Conservation (phyloP, 2,113 vertebrate species). For the Neotoma lepida region DNA sequence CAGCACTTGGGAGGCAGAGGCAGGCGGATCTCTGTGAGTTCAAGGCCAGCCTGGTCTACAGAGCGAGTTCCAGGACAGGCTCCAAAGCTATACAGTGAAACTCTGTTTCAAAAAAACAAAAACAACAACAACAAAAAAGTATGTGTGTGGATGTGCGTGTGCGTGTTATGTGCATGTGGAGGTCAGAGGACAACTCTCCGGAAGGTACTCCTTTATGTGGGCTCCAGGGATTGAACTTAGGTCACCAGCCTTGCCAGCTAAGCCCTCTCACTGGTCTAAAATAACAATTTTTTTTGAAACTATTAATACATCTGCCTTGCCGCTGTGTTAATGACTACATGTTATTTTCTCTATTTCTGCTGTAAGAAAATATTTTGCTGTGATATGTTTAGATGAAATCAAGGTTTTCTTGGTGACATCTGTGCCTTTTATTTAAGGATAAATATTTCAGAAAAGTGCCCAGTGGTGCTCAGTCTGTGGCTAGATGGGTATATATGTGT, state of each 20-base stretch:
- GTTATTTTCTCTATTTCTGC: neutral
- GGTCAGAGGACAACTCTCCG: neutral
- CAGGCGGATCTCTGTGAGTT: too few relatives aligned
- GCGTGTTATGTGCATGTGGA: neutral
- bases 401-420: neutral
- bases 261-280: neutral
- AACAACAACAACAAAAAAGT: too few relatives aligned
- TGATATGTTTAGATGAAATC: neutral
- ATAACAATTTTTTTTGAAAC: neutral
- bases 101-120: too few relatives aligned
- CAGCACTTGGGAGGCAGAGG: too few relatives aligned
- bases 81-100: too few relatives aligned
- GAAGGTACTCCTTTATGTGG: neutral
- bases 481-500: neutral
- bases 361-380: neutral
- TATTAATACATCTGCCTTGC: neutral
- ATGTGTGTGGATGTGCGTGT: neutral
- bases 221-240: neutral
- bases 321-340: neutral
- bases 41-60: too few relatives aligned
- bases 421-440: neutral
- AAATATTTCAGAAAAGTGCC: conserved; percentile 6
- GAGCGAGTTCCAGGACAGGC: too few relatives aligned
- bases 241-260: neutral
- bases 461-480: neutral